These are phyloP conservation scores for Denticeps clupeoides DNA, from an alignment of 2,797 vertebrate species.

Conservation along the genomic window DNA sequence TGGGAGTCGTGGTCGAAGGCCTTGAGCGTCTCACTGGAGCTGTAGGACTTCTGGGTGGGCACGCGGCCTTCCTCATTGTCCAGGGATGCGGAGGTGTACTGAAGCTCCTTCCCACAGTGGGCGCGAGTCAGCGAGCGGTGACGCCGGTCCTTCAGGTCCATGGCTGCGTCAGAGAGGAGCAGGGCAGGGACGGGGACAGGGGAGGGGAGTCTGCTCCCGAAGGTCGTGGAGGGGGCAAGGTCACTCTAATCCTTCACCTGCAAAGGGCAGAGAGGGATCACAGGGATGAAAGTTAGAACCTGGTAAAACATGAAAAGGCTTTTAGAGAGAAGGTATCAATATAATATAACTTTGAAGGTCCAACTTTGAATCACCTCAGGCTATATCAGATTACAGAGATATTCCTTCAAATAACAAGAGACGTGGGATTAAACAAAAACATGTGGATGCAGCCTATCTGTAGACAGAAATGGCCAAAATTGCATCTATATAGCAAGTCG, in stretches of 20 bases:
- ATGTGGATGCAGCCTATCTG: too few relatives aligned
- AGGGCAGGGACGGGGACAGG: not conserved
- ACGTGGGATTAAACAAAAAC: conserved; percentile 9
- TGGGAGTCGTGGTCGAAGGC: conserved; percentile 91
- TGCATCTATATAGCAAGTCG: too few relatives aligned
- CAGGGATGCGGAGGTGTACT: conserved; percentile 83
- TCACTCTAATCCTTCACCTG: conserved; percentile 53
- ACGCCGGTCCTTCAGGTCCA: conserved; percentile 89
- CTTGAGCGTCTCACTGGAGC: conserved; percentile 94
- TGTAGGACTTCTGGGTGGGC: conserved; percentile 95
- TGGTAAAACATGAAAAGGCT: not conserved
- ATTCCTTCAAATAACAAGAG: too few relatives aligned
- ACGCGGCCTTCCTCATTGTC: conserved; percentile 86
- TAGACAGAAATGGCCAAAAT: too few relatives aligned
- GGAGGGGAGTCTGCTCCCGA: conserved; percentile 6
- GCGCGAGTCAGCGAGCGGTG: conserved; percentile 84
- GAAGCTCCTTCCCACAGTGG: conserved; percentile 79
- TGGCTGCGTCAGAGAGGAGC: conserved; percentile 32
- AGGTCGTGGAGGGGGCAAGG: conserved; percentile 18
- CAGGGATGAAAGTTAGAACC: conserved; percentile 9
- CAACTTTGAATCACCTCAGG: too few relatives aligned
- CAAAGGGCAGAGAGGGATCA: conserved; percentile 15
- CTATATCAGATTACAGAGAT: too few relatives aligned
- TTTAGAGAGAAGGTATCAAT: conserved; percentile 19
- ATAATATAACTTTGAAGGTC: too few relatives aligned